Evolutionary conservation across 2,113 vertebrate species (phyloP), one percentile per base, ranked within the genome.

Genomic region (Pituophis catenifer): DNA sequence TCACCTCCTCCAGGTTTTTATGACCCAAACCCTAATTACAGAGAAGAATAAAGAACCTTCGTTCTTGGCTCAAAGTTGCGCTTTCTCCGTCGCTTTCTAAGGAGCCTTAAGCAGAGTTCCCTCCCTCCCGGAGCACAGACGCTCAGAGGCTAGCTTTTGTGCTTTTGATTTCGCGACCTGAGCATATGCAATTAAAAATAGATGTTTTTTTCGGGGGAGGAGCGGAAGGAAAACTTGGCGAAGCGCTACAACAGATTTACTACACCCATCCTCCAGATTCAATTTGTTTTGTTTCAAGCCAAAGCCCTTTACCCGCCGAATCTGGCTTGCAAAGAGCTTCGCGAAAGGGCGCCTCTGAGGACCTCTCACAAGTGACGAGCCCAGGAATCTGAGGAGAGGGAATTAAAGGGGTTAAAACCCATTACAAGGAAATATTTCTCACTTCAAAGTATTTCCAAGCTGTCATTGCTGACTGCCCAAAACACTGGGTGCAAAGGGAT

Each of bases 21-120:
- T 26, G 13, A 44, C 0, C 0, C 19, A 52, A 5, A 26, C 2
- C 33, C 8, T 11, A 29, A 21, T 4, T 2, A 9, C 50, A 59
- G 89, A 88, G 38, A 7, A 53, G 11, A 90, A 94, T 54, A 15
- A 93, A 95, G 94, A 65, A 97, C 54, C 95, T 95, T 94, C 95
- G 95, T 95, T 95, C 88, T 94, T 96, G 96, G 92, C 9, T 17
- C 21, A 52, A 7, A 85, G 11, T 21, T 21, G 44, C 6, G 8
- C 81, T n/a, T 19, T 15, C 44, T 10, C 3, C 55, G 3, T 13
- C 6, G 13, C 33, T 65, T 88, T 4, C 54, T 33, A 48, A 23
- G 33, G 33, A 58, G 38, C 91, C 33, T 81, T 21, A 81, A 81
- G 33, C 70, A 38, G 70, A 33, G n/a, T 38, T 38, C 33, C 33